Evolutionary conservation across 2,888 invertebrate genomes (phyloP), one percentile per base, ranked within the genome.

Genomic region (Scaptomyza cyrtandrae): DNA sequence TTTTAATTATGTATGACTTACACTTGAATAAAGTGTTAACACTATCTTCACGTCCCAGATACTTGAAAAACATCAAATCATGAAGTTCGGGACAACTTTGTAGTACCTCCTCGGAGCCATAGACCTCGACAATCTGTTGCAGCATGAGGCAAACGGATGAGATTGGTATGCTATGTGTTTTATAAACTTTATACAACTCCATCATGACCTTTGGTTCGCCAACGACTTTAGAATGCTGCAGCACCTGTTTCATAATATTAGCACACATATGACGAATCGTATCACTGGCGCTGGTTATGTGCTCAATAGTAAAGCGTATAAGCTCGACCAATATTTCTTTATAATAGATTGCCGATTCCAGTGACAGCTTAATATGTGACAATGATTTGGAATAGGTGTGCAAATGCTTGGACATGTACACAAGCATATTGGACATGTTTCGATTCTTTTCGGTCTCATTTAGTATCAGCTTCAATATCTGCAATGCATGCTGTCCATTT

Each of bases 271-370:
- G 94, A 0, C 94, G 90, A 27, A 96, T 95, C 72, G 94, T 94
- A 86, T 96, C 95, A 89, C 95, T 93, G 80, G 93, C 93, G 90
- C 95, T 94, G 52, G 95, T 95, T 48, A 95, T 90, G 78, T 95
- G 94, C 0, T 92, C 90, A 93, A 94, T 94, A 24, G 94, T 92
- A 89, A 94, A 95, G 24, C 90, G 88, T 27, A 90, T 57, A 31
- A 92, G 53, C 9, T 78, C 77, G 16, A 78, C 67, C 90, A 91
- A 52, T 27, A 93, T 79, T 79, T 73, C 41, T 88, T 83, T 52
- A 10, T 57, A 70, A 19, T 35, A 52, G 6, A 49, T 6, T 16
- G 43, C 24, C 19, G 92, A 90, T 27, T 92, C 74, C 6, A 10
- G 31, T 5, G 13, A 0, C 4, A 68, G 27, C 0, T 37, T 27